Conservation (phyloP, 2,888 invertebrate genomes). For the Parelbella ahira region DNA sequence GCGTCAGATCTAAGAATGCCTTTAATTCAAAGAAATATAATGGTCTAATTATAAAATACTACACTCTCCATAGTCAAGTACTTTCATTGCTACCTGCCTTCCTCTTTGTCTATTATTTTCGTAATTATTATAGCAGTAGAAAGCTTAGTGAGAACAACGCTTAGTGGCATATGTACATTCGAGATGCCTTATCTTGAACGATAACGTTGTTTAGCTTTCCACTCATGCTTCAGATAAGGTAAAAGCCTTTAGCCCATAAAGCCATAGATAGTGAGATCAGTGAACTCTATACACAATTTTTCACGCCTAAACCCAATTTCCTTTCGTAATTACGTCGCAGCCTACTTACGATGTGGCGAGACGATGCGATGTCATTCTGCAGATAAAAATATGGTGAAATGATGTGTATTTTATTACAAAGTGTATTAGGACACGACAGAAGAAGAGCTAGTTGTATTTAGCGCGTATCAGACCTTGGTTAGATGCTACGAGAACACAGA, state of each 20-base stretch:
- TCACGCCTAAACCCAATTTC: conserved; percentile 66
- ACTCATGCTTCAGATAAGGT: conserved; percentile 18
- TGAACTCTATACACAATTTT: conserved; percentile 38
- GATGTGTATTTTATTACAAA: background rate
- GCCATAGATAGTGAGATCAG: conserved; percentile 24
- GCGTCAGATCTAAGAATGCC: no score
- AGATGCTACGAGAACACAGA: no score
- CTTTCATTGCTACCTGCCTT: no score
- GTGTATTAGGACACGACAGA: no score
- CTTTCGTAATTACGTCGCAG: conserved; percentile 66
- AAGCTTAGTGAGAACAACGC: conserved; percentile 7
- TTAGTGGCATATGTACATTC: conserved; percentile 4
- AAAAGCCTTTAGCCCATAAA: conserved; percentile 12
- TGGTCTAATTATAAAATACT: no score
- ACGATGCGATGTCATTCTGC: conserved; percentile 39
- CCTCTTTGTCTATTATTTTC: no score
- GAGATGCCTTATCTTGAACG: conserved; percentile 15
- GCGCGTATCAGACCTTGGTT: no score
- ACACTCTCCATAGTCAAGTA: no score
- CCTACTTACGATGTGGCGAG: conserved; percentile 53
- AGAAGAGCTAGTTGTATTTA: no score
- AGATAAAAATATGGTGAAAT: conserved; percentile 15
- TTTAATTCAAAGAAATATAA: no score
- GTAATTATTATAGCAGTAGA: conserved; percentile 10
- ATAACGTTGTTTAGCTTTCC: conserved; percentile 21